A percentile compares a stretch with the other conserved stretches of the same genome.
Evolutionary conservation across 2,797 vertebrate genomes (phyloP).

Genomic region (Loris lydekkerianus): DNA sequence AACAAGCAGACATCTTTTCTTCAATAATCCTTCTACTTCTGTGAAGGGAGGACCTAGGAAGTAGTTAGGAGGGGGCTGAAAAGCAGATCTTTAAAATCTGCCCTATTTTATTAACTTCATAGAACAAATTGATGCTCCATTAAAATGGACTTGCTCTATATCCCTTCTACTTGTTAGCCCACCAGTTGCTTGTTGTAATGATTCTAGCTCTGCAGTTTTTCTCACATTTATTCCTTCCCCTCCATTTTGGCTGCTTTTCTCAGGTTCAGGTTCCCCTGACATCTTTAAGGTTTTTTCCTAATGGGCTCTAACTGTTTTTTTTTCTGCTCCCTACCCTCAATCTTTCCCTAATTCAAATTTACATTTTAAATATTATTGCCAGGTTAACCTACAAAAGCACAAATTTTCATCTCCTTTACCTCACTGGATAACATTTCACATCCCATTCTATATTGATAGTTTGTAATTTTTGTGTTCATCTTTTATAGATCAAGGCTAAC

Average conservation of each 20-base stretch:
- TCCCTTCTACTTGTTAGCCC: not conserved
- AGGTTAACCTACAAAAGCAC: not conserved
- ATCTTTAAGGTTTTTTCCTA: not conserved
- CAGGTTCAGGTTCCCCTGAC: not conserved
- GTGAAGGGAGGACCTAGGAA: constrained; percentile 46
- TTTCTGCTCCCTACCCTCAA: fast-evolving
- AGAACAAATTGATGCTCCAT: not conserved
- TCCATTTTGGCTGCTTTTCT: not conserved
- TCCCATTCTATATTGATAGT: not conserved
- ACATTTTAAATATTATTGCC: not conserved
- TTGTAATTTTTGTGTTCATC: not conserved
- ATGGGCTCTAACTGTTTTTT: not conserved
- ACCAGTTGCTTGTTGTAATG: not conserved
- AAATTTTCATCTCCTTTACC: not conserved
- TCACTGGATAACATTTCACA: not conserved
- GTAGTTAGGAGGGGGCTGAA: not conserved
- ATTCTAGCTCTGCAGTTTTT: not conserved
- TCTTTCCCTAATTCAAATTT: not conserved
- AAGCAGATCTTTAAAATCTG: constrained; percentile 50
- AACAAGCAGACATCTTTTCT: constrained; percentile 70
- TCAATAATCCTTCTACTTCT: constrained; percentile 68
- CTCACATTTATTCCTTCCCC: not conserved
- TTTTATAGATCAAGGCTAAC: not conserved
- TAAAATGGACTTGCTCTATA: not conserved
- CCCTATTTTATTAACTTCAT: not conserved